phyloP scores from a whole-genome alignment of 1,140 invertebrate genomes.

The Penaeus vannamei region DNA sequence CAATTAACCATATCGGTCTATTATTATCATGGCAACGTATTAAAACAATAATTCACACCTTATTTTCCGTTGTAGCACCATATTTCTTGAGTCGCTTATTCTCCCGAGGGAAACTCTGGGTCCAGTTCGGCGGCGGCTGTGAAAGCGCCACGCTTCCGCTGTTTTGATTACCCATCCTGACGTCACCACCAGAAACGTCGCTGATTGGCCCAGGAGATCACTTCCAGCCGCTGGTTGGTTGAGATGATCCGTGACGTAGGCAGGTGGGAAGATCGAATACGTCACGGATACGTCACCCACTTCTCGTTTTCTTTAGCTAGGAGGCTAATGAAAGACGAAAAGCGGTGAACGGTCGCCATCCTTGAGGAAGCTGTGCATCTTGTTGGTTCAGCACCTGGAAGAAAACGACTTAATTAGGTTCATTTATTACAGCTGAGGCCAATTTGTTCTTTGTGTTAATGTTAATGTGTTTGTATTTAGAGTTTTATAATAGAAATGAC shows the following conservation, averaged over 20 bases:
- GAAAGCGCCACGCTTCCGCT: constrained; percentile 40
- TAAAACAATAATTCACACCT: constrained; percentile 42
- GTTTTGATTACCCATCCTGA: constrained; percentile 63
- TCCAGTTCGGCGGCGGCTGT: constrained; percentile 60
- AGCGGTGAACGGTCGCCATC: too few relatives aligned
- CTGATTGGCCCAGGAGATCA: not conserved
- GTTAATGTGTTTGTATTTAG: constrained; percentile 18
- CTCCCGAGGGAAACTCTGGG: constrained; percentile 65
- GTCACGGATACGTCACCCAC: too few relatives aligned
- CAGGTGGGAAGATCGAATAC: too few relatives aligned
- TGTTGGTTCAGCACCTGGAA: too few relatives aligned
- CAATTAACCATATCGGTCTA: not conserved
- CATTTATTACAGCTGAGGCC: too few relatives aligned
- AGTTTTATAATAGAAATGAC: not conserved
- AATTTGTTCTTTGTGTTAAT: too few relatives aligned
- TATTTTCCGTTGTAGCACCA: constrained; percentile 61
- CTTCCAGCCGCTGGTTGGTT: too few relatives aligned
- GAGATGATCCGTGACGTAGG: not conserved
- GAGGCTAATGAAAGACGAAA: too few relatives aligned
- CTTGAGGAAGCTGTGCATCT: too few relatives aligned
- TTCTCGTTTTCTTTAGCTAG: too few relatives aligned
- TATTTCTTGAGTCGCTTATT: constrained; percentile 60
- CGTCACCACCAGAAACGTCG: not conserved
- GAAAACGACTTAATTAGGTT: too few relatives aligned
- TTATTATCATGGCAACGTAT: not conserved